Evolutionary conservation across 2,113 vertebrate species (phyloP).

Genomic region (Paraplagusia blochii): DNA sequence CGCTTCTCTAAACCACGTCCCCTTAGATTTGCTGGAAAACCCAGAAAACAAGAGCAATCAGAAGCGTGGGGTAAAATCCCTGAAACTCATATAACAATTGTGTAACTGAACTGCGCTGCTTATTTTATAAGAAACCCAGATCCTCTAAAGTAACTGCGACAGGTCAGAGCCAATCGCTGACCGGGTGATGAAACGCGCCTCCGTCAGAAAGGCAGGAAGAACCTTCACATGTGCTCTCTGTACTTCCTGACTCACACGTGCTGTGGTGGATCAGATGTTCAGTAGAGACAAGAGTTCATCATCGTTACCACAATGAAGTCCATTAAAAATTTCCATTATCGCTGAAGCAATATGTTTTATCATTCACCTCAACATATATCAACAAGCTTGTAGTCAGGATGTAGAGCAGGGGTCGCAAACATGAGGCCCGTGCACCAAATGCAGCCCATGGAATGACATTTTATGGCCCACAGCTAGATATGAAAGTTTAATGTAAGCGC

Average conservation of each 20-base stretch:
- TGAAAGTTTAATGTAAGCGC: too few species aligned
- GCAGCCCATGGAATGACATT: too few species aligned
- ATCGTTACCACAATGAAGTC: too few species aligned
- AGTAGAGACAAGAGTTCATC: not conserved
- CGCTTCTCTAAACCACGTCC: conserved; percentile 14
- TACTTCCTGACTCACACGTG: not conserved
- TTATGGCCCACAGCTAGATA: too few species aligned
- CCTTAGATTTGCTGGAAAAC: conserved; percentile 29
- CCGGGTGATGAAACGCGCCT: conserved; percentile 42
- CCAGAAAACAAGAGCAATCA: conserved; percentile 6
- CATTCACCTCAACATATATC: too few species aligned
- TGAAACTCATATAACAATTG: conserved; percentile 2
- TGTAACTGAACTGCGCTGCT: conserved; percentile 1
- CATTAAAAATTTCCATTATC: too few species aligned
- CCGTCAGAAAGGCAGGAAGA: conserved; percentile 32
- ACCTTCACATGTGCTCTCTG: conserved; percentile 2
- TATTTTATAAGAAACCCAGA: conserved; percentile 48
- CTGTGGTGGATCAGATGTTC: not conserved
- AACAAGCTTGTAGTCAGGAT: too few species aligned
- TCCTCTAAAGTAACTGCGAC: conserved; percentile 39
- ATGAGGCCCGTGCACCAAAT: too few species aligned
- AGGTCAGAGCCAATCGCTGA: conserved; percentile 28
- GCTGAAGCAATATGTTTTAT: too few species aligned
- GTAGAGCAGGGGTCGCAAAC: too few species aligned
- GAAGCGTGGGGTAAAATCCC: not conserved